These are phyloP conservation scores for Liasis olivaceus DNA, from an alignment of 2,797 vertebrate genomes.

Conservation along the genomic window DNA sequence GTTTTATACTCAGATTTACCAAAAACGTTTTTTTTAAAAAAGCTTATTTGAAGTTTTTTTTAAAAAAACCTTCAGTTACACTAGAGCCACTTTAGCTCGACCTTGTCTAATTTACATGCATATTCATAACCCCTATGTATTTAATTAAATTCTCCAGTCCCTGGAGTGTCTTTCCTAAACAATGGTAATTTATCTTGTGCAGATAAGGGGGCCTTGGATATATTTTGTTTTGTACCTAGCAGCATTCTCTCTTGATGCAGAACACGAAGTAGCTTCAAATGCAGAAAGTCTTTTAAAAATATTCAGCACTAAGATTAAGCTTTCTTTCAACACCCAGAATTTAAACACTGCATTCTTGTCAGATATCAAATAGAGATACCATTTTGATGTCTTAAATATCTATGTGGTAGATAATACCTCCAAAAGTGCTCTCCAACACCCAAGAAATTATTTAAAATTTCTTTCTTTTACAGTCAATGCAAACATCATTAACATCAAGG, in stretches of 20 bases:
- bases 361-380: not conserved
- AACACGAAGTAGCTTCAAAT: constrained; percentile 57
- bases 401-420: constrained; percentile 1
- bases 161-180: constrained; percentile 74
- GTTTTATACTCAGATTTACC: constrained; percentile 58
- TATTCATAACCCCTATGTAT: constrained; percentile 76
- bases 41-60: constrained; percentile 60
- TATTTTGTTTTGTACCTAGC: constrained; percentile 68
- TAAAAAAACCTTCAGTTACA: constrained; percentile 62
- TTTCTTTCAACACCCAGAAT: constrained; percentile 44
- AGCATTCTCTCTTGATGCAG: constrained; percentile 68
- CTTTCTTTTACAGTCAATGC: not conserved
- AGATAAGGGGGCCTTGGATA: constrained; percentile 73
- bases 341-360: constrained; percentile 48
- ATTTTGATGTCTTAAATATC: constrained; percentile 22
- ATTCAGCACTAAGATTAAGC: constrained; percentile 62
- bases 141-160: constrained; percentile 77
- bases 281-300: constrained; percentile 53
- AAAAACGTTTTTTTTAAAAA: constrained; percentile 56
- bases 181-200: constrained; percentile 75
- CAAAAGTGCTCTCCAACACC: not conserved
- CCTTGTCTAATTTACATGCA: constrained; percentile 72
- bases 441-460: not conserved
- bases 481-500: not conserved
- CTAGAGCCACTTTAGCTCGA: constrained; percentile 67